These are phyloP conservation scores for Esperia sulphurella DNA, from an alignment of 2,888 invertebrate species.

Conservation along the genomic window DNA sequence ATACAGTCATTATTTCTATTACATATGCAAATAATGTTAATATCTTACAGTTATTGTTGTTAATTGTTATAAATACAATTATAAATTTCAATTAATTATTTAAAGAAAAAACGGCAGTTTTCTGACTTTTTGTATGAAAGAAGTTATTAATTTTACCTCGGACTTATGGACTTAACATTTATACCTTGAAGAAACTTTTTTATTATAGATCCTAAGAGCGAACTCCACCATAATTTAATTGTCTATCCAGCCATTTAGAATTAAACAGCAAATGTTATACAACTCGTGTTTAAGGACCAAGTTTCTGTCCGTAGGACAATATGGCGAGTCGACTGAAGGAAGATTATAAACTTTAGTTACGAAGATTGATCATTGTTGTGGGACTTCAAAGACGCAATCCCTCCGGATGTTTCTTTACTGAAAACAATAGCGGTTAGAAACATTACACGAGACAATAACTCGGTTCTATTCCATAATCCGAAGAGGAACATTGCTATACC, in stretches of 20 bases:
- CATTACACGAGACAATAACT: slow-evolving; percentile 26
- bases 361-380: slow-evolving; percentile 26
- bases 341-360: slow-evolving; percentile 25
- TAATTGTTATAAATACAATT: too few relatives aligned
- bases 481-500: neutral
- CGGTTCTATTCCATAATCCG: slow-evolving; percentile 13
- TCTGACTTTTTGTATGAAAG: too few relatives aligned
- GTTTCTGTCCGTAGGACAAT: slow-evolving; percentile 12
- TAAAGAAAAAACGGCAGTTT: too few relatives aligned
- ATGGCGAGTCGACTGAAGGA: slow-evolving; percentile 13
- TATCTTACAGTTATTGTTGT: too few relatives aligned
- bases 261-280: neutral
- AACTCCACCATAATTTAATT: neutral
- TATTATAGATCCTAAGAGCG: too few relatives aligned
- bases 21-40: too few relatives aligned
- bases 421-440: slow-evolving; percentile 5
- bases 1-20: too few relatives aligned
- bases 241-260: neutral
- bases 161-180: too few relatives aligned
- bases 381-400: slow-evolving; percentile 10
- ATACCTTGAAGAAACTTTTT: too few relatives aligned
- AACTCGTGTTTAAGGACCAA: neutral
- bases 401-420: slow-evolving; percentile 6
- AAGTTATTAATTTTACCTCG: too few relatives aligned
- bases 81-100: too few relatives aligned